Percentiles rank a stretch among this genome's conserved stretches.
These are phyloP conservation scores for Rosalia funebris DNA, from an alignment of 2,888 invertebrate species.

Conservation along the genomic window DNA sequence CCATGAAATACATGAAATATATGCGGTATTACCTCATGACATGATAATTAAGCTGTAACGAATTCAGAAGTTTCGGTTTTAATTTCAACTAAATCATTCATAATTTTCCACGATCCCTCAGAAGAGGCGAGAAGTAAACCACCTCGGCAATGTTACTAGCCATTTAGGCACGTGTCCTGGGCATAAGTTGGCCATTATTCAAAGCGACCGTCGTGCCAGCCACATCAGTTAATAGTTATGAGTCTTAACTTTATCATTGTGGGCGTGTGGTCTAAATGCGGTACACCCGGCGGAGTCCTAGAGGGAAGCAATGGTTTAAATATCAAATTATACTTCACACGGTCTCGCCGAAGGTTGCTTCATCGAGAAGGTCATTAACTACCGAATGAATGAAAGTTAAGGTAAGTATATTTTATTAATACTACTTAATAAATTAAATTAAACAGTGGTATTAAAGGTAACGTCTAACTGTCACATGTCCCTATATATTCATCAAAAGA, in stretches of 20 bases:
- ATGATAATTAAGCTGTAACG: constrained; percentile 33
- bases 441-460: too few species aligned
- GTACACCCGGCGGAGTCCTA: constrained; percentile 25
- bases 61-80: constrained; percentile 34
- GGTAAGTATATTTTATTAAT: too few species aligned
- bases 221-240: constrained; percentile 58
- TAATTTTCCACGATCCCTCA: constrained; percentile 24
- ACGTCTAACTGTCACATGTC: too few species aligned
- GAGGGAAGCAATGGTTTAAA: constrained; percentile 20
- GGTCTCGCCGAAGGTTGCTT: constrained; percentile 3
- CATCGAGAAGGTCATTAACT: too few species aligned
- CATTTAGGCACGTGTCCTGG: constrained; percentile 51
- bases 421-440: too few species aligned
- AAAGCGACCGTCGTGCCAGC: constrained; percentile 52
- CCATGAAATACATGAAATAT: too few species aligned
- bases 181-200: constrained; percentile 57
- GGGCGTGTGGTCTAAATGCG: constrained; percentile 50
- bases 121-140: constrained; percentile 37
- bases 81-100: constrained; percentile 42
- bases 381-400: too few species aligned
- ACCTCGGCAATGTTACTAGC: constrained; percentile 36
- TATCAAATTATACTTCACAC: constrained; percentile 24
- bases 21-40: too few species aligned
- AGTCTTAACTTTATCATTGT: constrained; percentile 58
- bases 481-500: too few species aligned